Base-by-base conservation (phyloP, 1,140 invertebrate genomes). In the Probaryconus sp. region DNA sequence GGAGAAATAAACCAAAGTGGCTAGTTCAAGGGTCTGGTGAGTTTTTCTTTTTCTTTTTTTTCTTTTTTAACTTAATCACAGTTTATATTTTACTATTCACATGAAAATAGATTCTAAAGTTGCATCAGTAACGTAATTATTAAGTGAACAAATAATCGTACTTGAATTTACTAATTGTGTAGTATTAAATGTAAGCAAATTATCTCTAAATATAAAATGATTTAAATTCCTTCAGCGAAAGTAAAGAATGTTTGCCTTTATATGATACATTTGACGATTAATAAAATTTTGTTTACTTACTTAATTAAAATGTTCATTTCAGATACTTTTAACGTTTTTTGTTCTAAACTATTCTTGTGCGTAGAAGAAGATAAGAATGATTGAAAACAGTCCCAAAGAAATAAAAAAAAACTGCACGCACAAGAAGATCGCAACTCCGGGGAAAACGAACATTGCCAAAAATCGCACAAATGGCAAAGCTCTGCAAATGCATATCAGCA, bases 1-100 rank as follows among this genome's bases (percentile, higher is more conserved):
- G 95, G 95, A 90, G 94, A 79, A 92, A 91, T n/a, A 97, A 97
- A 84, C 93, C 94, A 7, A 58, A 80, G 16, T 86, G 82, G 79
- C 45, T 82, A 2, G 21, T 56, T 17, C 48, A 45, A 17, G 21
- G 17, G 16, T 77, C 77, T 21, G 48, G 77, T 79, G n/a, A n/a
- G n/a, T 11, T 43, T 24, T 24, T 3, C 3, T 24, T 24, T 13
- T 9, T 7, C 13, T 5, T 2, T 28, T 48, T 7, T 16, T 17
- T 31, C 9, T 10, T 47, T 7, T 24, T 24, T 3, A 2, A 4
- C 28, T 26, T 31, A 20, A 5, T 10, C 9, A 2, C 1, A 35
- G 17, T 1, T 45, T n/a, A 21, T 16, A n/a, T 24, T 11, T 24
- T 30, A n/a, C n/a, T n/a, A n/a, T n/a, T n/a, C n/a, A n/a, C n/a